These are phyloP conservation scores for Xanthorhoe spadicearia DNA, from an alignment of 2,888 invertebrate species.

Conservation along the genomic window DNA sequence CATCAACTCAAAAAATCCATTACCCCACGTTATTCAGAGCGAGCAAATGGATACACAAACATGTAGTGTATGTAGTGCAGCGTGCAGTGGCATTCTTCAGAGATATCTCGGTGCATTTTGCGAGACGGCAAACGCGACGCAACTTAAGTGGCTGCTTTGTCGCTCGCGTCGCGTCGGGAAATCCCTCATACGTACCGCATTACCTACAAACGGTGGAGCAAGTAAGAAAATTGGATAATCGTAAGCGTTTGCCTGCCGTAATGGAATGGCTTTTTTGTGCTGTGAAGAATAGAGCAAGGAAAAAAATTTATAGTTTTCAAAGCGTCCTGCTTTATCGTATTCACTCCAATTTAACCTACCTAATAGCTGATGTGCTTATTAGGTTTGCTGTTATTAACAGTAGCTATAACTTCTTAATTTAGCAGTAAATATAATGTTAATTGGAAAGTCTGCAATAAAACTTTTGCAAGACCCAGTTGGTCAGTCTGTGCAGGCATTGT, in stretches of 20 bases:
- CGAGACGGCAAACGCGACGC: slow-evolving; percentile 59
- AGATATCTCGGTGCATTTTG: slow-evolving; percentile 67
- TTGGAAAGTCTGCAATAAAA: neutral
- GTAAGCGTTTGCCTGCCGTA: slow-evolving; percentile 40
- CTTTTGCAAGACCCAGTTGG: neutral
- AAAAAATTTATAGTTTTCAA: neutral
- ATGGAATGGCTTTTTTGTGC: slow-evolving; percentile 34
- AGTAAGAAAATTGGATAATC: slow-evolving; percentile 48
- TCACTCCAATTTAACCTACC: no score
- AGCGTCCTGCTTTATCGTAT: neutral
- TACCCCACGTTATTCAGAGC: slow-evolving; percentile 59
- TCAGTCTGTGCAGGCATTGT: neutral
- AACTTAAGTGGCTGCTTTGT: slow-evolving; percentile 70
- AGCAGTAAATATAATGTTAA: neutral
- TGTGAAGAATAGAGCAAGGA: neutral
- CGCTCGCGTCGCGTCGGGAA: slow-evolving; percentile 54
- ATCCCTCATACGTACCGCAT: slow-evolving; percentile 61
- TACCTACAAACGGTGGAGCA: slow-evolving; percentile 47
- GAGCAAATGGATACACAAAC: slow-evolving; percentile 74
- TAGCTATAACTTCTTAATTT: neutral
- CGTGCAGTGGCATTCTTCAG: slow-evolving; percentile 54
- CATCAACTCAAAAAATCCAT: slow-evolving; percentile 62
- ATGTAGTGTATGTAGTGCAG: slow-evolving; percentile 55
- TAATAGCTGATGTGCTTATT: no score
- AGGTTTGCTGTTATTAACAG: neutral